A percentile compares a stretch with the other conserved stretches of the same genome.
These are phyloP conservation scores for Cyclura pinguis DNA, from an alignment of 2,797 vertebrate genomes.

Conservation along the genomic window DNA sequence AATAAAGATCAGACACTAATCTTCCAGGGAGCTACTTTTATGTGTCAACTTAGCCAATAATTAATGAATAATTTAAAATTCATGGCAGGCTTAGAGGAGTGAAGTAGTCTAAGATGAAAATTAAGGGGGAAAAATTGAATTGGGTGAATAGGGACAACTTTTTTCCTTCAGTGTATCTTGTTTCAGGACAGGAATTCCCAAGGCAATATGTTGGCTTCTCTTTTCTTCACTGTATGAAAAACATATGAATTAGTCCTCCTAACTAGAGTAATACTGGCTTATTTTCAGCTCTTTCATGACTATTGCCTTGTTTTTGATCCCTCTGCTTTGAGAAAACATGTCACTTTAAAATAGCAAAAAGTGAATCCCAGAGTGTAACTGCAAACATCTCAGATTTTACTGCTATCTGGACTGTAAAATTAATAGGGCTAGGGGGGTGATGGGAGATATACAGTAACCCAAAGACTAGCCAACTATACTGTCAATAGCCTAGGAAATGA, in stretches of 20 bases:
- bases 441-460: background rate
- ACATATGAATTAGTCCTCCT: constrained; percentile 60
- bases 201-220: constrained; percentile 59
- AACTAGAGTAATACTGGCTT: constrained; percentile 59
- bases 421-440: background rate
- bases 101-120: constrained; percentile 58
- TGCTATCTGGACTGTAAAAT: constrained; percentile 11
- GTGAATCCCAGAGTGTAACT: constrained; percentile 29
- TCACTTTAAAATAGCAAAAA: constrained; percentile 24
- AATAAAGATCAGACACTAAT: constrained; percentile 64
- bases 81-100: constrained; percentile 50
- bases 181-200: constrained; percentile 31
- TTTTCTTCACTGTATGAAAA: constrained; percentile 65
- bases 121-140: constrained; percentile 65
- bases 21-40: constrained; percentile 44
- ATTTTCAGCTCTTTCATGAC: constrained; percentile 62
- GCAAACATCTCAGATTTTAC: constrained; percentile 16
- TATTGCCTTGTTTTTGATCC: background rate
- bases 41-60: constrained; percentile 43
- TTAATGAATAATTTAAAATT: constrained; percentile 66
- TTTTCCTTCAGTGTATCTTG: constrained; percentile 55
- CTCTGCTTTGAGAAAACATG: constrained; percentile 40
- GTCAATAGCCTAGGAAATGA: background rate
- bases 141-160: constrained; percentile 50
- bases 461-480: background rate